Base-by-base conservation (phyloP, 2,888 invertebrate species). In the Taphrorychus bicolor region DNA sequence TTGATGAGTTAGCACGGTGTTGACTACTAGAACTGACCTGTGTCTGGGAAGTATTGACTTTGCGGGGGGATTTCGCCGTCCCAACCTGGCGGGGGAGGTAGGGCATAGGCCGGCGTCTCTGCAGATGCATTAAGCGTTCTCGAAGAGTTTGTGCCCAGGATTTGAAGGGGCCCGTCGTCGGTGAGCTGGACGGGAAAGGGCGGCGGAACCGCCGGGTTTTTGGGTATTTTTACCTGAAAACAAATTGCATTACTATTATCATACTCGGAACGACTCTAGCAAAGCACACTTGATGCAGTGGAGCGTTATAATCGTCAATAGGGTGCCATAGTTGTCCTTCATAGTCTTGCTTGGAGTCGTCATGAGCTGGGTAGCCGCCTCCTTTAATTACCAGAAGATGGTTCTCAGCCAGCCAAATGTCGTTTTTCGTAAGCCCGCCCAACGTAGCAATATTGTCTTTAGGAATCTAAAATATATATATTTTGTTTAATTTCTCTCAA, bases 381-480 rank as follows among this genome's bases (percentile, higher is more conserved):
- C 95, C 95, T 81, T 89, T 90, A 48, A 95, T 82, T 23, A 95
- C 93, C 52, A 95, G 82, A 68, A 95, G 83, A 81, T 95, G 94
- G 78, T 94, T 94, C 79, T 95, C 95, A 0, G 94, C 93, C 62
- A 95, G 83, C 95, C 95, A 95, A 76, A 95, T 94, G 74, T 95
- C 94, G 66, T 93, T 91, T 76, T 92, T 90, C 75, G 89, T 89
- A 1, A 95, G 83, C 16, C 95, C 94, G 17, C 95, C 94, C 45
- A 92, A 85, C 78, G 89, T 94, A 71, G 90, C 88, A 21, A 89
- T 86, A 73, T 90, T 94, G 80, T 95, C 95, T 75, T 89, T 88
- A 0, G 92, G 88, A 40, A 94, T 59, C 70, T 70, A 58, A 21
- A 60, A 41, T 7, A 57, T 32, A n/a, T n/a, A n/a, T n/a, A n/a